Conservation (phyloP, 23 tunicate species). For the Halocynthia aurantium region DNA sequence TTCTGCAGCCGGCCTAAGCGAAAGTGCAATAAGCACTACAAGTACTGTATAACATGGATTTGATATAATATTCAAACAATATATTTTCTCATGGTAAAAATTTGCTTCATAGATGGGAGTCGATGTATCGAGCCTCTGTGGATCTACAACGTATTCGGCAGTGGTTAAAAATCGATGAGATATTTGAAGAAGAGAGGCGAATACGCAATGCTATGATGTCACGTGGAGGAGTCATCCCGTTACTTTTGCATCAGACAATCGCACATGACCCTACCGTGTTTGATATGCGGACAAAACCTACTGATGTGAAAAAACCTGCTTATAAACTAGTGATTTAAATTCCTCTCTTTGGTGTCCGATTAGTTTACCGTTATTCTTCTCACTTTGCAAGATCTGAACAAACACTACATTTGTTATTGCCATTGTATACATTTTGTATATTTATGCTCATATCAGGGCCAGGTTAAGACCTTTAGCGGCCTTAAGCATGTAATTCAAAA, state of each 20-base stretch:
- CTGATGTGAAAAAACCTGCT: conserved; percentile 74
- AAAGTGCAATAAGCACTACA: conserved; percentile 81
- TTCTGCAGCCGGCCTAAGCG: conserved; percentile 66
- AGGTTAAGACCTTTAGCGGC: no score
- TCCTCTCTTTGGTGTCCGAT: no score
- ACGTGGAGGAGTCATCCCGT: conserved; percentile 77
- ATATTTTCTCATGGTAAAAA: no score
- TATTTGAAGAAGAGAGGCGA: conserved; percentile 84
- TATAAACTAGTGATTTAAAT: conserved; percentile 69
- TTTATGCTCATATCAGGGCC: no score
- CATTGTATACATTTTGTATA: no score
- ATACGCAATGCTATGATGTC: conserved; percentile 72
- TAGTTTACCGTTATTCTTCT: no score
- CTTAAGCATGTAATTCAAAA: no score
- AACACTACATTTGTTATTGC: no score
- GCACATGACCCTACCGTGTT: conserved; percentile 59
- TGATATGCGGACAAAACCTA: conserved; percentile 85
- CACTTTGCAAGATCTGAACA: no score
- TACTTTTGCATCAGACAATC: conserved; percentile 76
- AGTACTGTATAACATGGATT: conserved; percentile 5
- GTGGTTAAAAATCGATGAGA: conserved; percentile 93
- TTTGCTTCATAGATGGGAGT: conserved; percentile 57
- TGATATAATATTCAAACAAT: no score
- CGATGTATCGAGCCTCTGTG: conserved; percentile 87
- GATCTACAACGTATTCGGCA: conserved; percentile 87